Conservation (phyloP, 2,888 invertebrate genomes). For the Temnothorax rugatulus region DNA sequence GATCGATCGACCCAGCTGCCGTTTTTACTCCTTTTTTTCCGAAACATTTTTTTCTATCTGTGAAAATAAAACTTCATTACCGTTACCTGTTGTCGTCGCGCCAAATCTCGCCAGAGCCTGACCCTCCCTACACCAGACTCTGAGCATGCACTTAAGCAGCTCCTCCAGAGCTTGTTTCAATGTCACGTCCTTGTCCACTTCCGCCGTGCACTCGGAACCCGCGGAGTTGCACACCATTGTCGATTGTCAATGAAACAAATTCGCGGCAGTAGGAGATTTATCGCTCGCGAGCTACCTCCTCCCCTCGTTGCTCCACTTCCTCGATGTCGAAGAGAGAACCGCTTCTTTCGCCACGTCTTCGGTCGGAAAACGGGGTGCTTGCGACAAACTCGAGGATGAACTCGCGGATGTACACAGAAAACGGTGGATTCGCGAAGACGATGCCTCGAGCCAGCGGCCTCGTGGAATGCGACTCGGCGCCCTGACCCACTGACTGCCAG, state of each 20-base stretch:
- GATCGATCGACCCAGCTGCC: neutral
- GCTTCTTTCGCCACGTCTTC: neutral
- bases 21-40: neutral
- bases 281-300: neutral
- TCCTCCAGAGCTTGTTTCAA: slow-evolving; percentile 91
- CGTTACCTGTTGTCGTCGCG: slow-evolving; percentile 85
- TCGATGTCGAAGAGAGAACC: neutral
- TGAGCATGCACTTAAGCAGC: slow-evolving; percentile 93
- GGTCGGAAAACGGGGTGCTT: neutral
- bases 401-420: slow-evolving; percentile 37
- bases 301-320: neutral
- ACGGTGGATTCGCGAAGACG: slow-evolving; percentile 61
- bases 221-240: slow-evolving; percentile 85
- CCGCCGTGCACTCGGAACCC: slow-evolving; percentile 80
- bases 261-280: neutral
- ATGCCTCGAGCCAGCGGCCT: slow-evolving; percentile 75
- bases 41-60: neutral
- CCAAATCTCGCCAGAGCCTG: slow-evolving; percentile 90
- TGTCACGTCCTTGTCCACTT: slow-evolving; percentile 85
- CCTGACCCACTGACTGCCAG: slow-evolving; percentile 86
- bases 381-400: neutral
- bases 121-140: slow-evolving; percentile 93
- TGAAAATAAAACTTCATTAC: neutral
- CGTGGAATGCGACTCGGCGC: slow-evolving; percentile 84
- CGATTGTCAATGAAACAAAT: slow-evolving; percentile 7